Base-by-base conservation (phyloP, 2,888 invertebrate species). In the Hoplodrina blanda region DNA sequence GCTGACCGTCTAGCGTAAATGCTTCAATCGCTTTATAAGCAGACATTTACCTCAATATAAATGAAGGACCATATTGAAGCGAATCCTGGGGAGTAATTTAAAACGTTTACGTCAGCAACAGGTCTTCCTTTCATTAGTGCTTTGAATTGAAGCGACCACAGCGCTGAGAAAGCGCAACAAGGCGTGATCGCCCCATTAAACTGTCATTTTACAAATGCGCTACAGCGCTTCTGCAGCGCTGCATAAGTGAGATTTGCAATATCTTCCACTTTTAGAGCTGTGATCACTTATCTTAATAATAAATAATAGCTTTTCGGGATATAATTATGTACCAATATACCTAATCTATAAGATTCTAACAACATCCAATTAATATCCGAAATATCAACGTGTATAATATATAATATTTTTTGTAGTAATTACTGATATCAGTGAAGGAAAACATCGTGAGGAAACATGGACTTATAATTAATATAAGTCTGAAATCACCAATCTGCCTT, bases 51-150 rank as follows among this genome's bases (percentile, higher is more conserved):
- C 37, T 19, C 13, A 37, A 46, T 54, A 41, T 53, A 46, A 41
- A 60, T 41, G 57, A 54, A 17, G 25, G 37, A 20, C 25, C 52
- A 52, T 46, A 46, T 25, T 41, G 30, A 41, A 55, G 41, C 11
- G 7, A 30, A 56, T 60, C 53, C 19, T 37, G 11, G 5, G 25
- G 59, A 70, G 46, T 37, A 41, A 46, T 49, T 46, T 2, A 44
- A 4, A 49, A 46, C 25, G 53, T 30, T 30, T n/a, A 46, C 11
- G 37, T 37, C 44, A 19, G 70, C 60, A 70, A 70, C 70, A 70
- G 41, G 71, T 70, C 13, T 33, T 46, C 17, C n/a, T 41, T 69
- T 19, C 70, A 59, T 59, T 25, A 19, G 46, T 69, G 37, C 3
- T 50, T 69, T 25, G 10, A 44, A 15, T 53, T 15, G 41, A 20